These are phyloP conservation scores for Peucedramus taeniatus DNA, from an alignment of 2,113 vertebrate genomes.

Conservation along the genomic window DNA sequence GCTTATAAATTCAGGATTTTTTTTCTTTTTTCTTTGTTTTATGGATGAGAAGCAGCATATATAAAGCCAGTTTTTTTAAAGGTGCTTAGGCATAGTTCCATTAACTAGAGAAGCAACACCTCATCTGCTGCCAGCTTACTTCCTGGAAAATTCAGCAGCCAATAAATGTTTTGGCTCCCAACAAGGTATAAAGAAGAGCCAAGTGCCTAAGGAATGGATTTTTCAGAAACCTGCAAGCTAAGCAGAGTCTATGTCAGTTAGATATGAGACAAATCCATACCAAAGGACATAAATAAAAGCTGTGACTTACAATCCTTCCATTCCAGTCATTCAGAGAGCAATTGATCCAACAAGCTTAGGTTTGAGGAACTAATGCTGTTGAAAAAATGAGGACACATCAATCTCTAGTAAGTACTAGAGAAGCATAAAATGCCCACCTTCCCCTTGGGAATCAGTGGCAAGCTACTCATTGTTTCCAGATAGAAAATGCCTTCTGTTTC, in stretches of 20 bases:
- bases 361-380: neutral
- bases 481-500: neutral
- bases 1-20: neutral
- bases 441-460: neutral
- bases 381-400: neutral
- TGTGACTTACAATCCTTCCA: conserved; percentile 19
- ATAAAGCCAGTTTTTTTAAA: neutral
- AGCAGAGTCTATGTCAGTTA: conserved; percentile 5
- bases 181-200: neutral
- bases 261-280: conserved; percentile 22
- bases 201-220: conserved; percentile 31
- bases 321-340: conserved; percentile 27
- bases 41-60: neutral
- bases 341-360: conserved; percentile 17
- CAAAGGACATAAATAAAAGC: conserved; percentile 23
- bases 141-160: conserved; percentile 25
- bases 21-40: neutral
- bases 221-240: conserved; percentile 41
- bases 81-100: neutral
- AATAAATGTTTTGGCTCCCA: neutral
- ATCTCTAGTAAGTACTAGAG: neutral
- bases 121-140: neutral
- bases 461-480: neutral
- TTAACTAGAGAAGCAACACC: neutral
- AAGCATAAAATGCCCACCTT: neutral